Evolutionary conservation across 2,113 vertebrate genomes (phyloP).

Genomic region (Catharus minimus): DNA sequence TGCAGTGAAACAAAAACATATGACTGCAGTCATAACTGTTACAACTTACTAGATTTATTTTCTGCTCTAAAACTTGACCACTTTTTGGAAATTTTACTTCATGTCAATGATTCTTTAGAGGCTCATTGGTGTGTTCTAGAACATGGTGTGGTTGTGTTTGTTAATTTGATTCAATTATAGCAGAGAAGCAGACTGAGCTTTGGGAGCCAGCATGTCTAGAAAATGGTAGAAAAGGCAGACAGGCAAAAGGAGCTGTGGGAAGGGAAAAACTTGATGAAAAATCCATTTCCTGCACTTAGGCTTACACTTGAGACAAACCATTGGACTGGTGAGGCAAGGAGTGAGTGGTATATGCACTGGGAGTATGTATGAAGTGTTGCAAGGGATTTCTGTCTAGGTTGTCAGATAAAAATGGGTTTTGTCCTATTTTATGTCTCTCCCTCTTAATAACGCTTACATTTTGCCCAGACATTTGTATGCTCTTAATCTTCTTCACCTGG

Average conservation of each 20-base stretch:
- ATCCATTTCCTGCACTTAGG: neutral
- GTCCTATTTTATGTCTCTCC: neutral
- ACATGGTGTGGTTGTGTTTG: neutral
- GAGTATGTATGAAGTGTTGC: neutral
- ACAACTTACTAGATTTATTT: neutral
- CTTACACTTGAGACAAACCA: neutral
- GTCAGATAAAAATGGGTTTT: neutral
- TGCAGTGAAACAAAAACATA: neutral
- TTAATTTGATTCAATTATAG: constrained; percentile 31
- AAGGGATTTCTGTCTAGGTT: neutral
- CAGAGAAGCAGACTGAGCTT: neutral
- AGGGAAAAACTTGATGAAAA: neutral
- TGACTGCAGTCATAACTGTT: neutral
- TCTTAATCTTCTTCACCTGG: neutral
- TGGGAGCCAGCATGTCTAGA: neutral
- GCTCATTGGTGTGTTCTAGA: neutral
- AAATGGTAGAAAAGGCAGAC: neutral
- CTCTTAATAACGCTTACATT: neutral
- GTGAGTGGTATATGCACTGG: neutral
- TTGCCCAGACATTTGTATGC: neutral
- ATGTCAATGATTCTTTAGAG: neutral
- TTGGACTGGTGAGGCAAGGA: neutral
- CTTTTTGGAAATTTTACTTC: neutral
- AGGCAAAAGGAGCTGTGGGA: neutral
- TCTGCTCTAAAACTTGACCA: neutral